Percentiles rank a stretch among this genome's conserved stretches.
These are phyloP conservation scores for Theocolax elegans DNA, from an alignment of 1,140 invertebrate genomes.

Conservation along the genomic window DNA sequence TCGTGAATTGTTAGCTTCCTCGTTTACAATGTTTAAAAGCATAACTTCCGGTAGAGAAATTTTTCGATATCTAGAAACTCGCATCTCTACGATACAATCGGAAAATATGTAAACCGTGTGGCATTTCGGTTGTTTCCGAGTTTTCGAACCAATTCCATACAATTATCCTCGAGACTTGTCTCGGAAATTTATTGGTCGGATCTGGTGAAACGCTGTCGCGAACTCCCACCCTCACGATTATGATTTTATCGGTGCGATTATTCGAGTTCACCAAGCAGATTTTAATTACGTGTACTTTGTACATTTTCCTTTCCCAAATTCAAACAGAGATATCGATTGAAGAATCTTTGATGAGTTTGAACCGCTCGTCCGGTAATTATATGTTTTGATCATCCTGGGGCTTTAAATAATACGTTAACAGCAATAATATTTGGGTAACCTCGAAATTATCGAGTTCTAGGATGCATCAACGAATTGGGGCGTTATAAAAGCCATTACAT, in stretches of 20 bases:
- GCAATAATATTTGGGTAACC: too few species aligned
- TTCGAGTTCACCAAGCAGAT: not conserved
- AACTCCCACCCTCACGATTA: not conserved
- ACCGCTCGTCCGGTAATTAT: not conserved
- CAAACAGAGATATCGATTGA: not conserved
- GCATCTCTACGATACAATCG: conserved; percentile 1
- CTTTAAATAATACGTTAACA: too few species aligned
- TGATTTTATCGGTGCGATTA: conserved; percentile 12
- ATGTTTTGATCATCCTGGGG: too few species aligned
- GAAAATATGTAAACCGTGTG: not conserved
- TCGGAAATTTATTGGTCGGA: conserved; percentile 11
- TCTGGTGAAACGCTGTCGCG: conserved; percentile 6
- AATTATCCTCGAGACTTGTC: not conserved
- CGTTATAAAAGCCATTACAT: conserved; percentile 11
- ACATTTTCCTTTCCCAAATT: conserved; percentile 9
- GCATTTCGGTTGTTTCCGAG: not conserved
- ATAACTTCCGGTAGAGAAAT: too few species aligned
- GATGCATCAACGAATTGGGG: conserved; percentile 11
- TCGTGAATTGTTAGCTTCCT: too few species aligned
- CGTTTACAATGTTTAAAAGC: too few species aligned
- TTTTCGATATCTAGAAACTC: too few species aligned
- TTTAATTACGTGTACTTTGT: conserved; percentile 11
- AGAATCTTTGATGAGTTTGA: conserved; percentile 25
- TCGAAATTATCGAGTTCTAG: not conserved
- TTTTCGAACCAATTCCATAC: conserved; percentile 4